Percentiles rank a stretch among this genome's conserved stretches.
These are phyloP conservation scores for Sciurus carolinensis DNA, from an alignment of 2,797 vertebrate genomes.

Conservation along the genomic window DNA sequence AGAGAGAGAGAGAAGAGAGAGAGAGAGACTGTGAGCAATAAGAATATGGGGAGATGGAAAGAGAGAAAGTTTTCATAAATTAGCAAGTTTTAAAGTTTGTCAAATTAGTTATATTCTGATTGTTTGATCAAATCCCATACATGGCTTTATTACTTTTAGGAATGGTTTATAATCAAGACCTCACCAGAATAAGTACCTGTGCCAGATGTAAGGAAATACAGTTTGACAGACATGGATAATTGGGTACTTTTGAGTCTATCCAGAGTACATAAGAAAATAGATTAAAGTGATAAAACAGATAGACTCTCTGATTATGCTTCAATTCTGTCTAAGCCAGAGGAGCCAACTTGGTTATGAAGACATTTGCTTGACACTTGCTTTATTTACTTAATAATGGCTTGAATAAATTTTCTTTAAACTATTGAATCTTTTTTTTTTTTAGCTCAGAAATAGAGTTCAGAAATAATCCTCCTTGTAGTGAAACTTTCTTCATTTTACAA, in stretches of 20 bases:
- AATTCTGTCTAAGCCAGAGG: background rate
- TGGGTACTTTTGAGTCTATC: conserved; percentile 39
- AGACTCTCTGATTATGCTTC: background rate
- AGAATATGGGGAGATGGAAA: background rate
- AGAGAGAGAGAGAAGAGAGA: background rate
- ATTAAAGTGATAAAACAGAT: background rate
- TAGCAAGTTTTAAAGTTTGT: background rate
- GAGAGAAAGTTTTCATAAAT: background rate
- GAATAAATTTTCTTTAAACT: background rate
- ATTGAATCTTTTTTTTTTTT: conserved; percentile 3
- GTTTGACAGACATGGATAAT: background rate
- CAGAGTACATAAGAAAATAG: background rate
- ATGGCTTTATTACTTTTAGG: background rate
- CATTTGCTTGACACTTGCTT: background rate
- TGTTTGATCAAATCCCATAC: background rate
- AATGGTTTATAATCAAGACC: background rate
- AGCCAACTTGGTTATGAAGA: background rate
- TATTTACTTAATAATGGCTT: background rate
- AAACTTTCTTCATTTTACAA: background rate
- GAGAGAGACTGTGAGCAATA: too few species aligned
- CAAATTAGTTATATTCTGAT: background rate
- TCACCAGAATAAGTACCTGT: background rate
- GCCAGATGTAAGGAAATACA: background rate
- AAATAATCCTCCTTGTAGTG: background rate
- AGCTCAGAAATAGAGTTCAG: background rate